Evolutionary conservation across 2,888 invertebrate species (phyloP), one percentile per base, ranked within the genome.

Genomic region (Folsomia manolachei): DNA sequence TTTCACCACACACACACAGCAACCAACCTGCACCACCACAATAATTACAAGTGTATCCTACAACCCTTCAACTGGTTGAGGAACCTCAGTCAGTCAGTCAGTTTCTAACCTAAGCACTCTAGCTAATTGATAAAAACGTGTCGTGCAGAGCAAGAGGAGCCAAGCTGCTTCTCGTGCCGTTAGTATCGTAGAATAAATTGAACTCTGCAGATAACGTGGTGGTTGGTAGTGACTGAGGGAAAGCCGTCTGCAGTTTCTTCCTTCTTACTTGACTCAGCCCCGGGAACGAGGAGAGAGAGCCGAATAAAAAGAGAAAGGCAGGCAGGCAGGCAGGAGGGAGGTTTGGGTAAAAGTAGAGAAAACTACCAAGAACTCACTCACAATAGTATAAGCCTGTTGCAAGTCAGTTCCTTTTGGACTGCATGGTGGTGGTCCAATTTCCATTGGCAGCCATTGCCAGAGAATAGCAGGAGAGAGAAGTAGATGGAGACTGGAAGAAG

Each of bases 361-460:
- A 66, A 66, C 66, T 66, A 51, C 9, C 14, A 14, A 14, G 39
- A 14, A 39, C 7, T 14, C 39, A 60, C 9, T 11, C 60, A 60
- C n/a, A 60, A n/a, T 11, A 60, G 60, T 60, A 21, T 4, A 56
- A 67, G 67, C 67, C 67, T 67, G 67, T 67, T 67, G 67, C 67
- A 26, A 67, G 39, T 52, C 66, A n/a, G 39, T 67, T 1, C 27
- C 9, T 26, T 53, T 4, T 39, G 4, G 39, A 14, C 14, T 14
- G 39, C 14, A 4, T 56, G 56, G 11, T 56, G 56, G 11, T 51
- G 18, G 67, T 19, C 67, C 25, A 67, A 25, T 53, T 23, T 26
- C 26, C 67, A 67, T 66, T 66, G 66, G 66, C 52, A 66, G 66
- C 64, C 64, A 64, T 64, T 66, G 52, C 52, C 66, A 39, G 39